Base-by-base conservation (phyloP, 1,140 invertebrate species). In the Calycopis cecrops region DNA sequence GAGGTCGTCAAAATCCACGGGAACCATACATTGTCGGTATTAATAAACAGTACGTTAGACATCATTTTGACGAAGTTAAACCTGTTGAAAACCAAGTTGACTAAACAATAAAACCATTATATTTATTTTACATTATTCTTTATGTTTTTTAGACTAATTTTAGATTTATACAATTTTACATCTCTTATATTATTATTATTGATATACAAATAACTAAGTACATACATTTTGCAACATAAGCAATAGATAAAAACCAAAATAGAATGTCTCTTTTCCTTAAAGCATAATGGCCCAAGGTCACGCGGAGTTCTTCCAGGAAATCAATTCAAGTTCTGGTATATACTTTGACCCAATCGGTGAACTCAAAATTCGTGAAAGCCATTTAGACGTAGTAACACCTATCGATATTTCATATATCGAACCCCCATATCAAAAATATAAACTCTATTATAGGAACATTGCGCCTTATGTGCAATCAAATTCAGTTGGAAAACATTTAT, bases 301-400 rank as follows among this genome's bases (percentile, higher is more conserved):
- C 14, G 40, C 35, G 40, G 50, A 62, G 16, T 59, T 35, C 52
- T 38, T 62, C 4, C 59, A 50, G 4, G 48, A 35, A 51, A 59
- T 65, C 50, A 42, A 54, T 48, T 57, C 63, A 9, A 65, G 59
- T 40, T 21, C 57, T 11, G 63, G 60, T 12, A 62, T 65, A 48
- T 65, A 57, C 18, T 65, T 65, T 62, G 63, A 65, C 17, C 56
- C 56, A 48, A 54, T 65, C 51, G 60, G 63, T 9, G 51, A 65
- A 54, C 54, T 65, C 11, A 60, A 64, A 57, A 49, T 64, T 17
- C 57, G 33, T 21, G 16, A 56, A 10, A 48, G 60, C 33, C 17
- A 60, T 16, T 55, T 66, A 35, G 60, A 63, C 10, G 11, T 63
- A 38, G 33, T 66, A 16, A 63, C 52, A 7, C 50, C 57, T 17